Base-by-base conservation (phyloP, 2,113 vertebrate genomes). In the Tachycineta bicolor region DNA sequence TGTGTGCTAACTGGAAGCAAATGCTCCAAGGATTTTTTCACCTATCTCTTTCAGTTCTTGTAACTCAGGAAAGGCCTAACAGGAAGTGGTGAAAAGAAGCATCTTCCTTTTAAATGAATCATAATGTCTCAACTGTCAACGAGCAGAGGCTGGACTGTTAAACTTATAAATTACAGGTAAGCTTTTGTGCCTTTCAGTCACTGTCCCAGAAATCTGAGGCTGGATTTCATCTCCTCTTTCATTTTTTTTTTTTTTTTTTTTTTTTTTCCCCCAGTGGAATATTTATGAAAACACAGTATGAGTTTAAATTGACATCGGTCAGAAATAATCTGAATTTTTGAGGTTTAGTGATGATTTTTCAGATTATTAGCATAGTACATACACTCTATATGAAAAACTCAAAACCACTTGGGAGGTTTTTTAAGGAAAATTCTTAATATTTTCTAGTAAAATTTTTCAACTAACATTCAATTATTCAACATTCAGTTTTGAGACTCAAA, bases 31-130 rank as follows among this genome's bases (percentile, higher is more conserved):
- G 19, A 8, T 28, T 90, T 77, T 63, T 63, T 63, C 47, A 65
- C 10, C 13, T 43, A 2, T 6, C 20, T 44, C 3, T 64, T 73
- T 83, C 33, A n/a, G 31, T 15, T 21, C 28, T 90, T 0, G 0
- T 55, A 69, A n/a, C 18, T 63, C 43, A 63, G 10, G 11, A 41
- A 63, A 67, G 11, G 15, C 6, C 4, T 24, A 60, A 26, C 18
- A 65, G 3, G 4, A 6, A 8, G 9, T 28, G 19, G 1, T 14
- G 60, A 20, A 69, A 90, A 37, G 22, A 47, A 77, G 1, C 1
- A 58, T 6, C 20, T 55, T 58, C 19, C 3, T 92, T 83, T 75
- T 50, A 21, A 24, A 21, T 0, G 0, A 31, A n/a, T 37, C 80
- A 14, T 14, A 46, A 1, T 44, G 31, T 46, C 46, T 80, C 59